These are phyloP conservation scores for Myiagra hebetior DNA, from an alignment of 2,113 vertebrate species.

Conservation along the genomic window DNA sequence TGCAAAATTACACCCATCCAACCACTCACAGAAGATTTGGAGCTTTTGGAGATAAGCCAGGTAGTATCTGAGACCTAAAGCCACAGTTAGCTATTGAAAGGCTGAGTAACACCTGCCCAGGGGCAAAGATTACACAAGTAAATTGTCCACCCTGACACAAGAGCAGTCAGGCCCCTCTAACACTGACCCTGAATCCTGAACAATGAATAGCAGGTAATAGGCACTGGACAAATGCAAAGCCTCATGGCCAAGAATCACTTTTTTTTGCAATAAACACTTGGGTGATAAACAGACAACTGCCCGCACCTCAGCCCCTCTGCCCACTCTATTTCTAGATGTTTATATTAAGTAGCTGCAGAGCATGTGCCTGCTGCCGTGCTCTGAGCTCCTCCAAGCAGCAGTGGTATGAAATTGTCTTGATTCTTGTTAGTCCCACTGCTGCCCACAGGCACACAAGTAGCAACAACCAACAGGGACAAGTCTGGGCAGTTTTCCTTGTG, in stretches of 20 bases:
- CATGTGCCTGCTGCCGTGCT: not conserved
- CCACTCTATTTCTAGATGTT: not conserved
- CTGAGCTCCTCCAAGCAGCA: not conserved
- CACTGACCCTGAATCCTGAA: not conserved
- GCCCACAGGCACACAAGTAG: not conserved
- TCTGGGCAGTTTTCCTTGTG: constrained; percentile 2
- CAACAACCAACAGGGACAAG: not conserved
- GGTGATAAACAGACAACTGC: not conserved
- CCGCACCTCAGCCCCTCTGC: not conserved
- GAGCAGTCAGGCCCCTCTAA: not conserved
- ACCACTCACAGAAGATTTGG: not conserved
- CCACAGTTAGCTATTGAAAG: not conserved
- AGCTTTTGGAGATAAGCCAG: not conserved
- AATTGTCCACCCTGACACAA: not conserved
- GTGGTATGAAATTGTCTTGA: not conserved
- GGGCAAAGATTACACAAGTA: not conserved
- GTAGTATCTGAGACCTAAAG: not conserved
- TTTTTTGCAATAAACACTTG: not conserved
- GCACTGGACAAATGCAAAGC: not conserved
- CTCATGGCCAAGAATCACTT: not conserved
- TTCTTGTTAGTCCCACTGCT: not conserved
- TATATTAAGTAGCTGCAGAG: not conserved
- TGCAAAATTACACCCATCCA: not conserved
- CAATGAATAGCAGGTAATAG: not conserved
- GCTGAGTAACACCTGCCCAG: not conserved